Evolutionary conservation across 1,140 invertebrate genomes (phyloP).

Genomic region (Brachionus angularis): DNA sequence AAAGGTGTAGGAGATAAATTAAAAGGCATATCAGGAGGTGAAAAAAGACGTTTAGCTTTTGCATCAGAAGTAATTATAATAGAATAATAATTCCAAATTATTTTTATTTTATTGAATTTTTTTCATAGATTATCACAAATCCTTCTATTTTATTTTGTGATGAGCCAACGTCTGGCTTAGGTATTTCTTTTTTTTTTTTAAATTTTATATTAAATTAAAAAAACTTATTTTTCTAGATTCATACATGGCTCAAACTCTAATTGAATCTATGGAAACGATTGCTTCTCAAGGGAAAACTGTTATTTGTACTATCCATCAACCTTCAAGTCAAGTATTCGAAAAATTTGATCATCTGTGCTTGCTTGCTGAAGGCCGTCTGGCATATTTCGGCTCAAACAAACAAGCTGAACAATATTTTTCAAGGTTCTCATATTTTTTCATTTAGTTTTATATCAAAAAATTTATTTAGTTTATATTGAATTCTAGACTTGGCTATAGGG

Average conservation of each 20-base stretch:
- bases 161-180: slow-evolving; percentile 83
- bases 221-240: slow-evolving; percentile 64
- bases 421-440: slow-evolving; percentile 40
- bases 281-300: slow-evolving; percentile 82
- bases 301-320: slow-evolving; percentile 93
- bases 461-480: slow-evolving; percentile 62
- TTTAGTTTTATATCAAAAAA: slow-evolving; percentile 51
- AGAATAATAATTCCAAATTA: background rate
- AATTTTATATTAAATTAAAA: background rate
- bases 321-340: slow-evolving; percentile 86
- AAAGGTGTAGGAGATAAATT: slow-evolving; percentile 74
- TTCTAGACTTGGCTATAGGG: slow-evolving; percentile 56
- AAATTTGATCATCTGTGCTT: slow-evolving; percentile 72
- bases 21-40: slow-evolving; percentile 92
- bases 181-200: background rate
- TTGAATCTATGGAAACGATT: slow-evolving; percentile 69
- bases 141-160: slow-evolving; percentile 92
- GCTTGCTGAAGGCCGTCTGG: slow-evolving; percentile 62
- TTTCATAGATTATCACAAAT: slow-evolving; percentile 75
- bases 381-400: slow-evolving; percentile 75
- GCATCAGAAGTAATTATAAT: slow-evolving; percentile 73
- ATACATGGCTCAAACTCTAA: slow-evolving; percentile 84
- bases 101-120: slow-evolving; percentile 20
- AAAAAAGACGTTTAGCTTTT: slow-evolving; percentile 89
- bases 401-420: slow-evolving; percentile 61